Percentiles rank a stretch among this genome's conserved stretches.
These are phyloP conservation scores for Scolanthus callimorphus DNA, from an alignment of 92 coral and sea anemone genomes.

Conservation along the genomic window DNA sequence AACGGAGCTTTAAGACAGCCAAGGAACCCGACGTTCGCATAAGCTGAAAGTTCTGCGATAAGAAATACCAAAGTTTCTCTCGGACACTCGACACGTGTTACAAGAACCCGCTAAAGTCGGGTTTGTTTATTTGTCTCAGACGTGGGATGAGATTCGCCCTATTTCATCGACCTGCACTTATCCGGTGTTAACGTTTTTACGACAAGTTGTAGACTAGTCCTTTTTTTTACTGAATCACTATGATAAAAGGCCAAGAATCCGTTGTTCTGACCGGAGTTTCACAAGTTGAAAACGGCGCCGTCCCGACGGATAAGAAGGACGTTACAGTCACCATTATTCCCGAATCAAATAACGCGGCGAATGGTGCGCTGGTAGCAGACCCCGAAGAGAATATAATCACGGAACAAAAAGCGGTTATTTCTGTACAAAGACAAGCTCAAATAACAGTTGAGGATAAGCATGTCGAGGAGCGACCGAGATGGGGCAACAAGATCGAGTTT, in stretches of 20 bases:
- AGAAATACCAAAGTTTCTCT: background rate
- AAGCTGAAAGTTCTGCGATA: background rate
- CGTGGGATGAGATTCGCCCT: too few species aligned
- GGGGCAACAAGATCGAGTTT: slow-evolving; percentile 78
- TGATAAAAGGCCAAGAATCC: background rate
- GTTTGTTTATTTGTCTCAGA: background rate
- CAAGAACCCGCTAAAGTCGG: background rate
- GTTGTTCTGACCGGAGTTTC: background rate
- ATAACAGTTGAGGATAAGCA: background rate
- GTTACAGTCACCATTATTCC: slow-evolving; percentile 4
- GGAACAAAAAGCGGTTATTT: slow-evolving; percentile 19
- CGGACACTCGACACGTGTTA: background rate
- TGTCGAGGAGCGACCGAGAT: slow-evolving; percentile 42
- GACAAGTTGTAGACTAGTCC: too few species aligned
- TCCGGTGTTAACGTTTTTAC: too few species aligned
- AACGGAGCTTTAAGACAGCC: background rate
- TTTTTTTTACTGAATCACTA: background rate
- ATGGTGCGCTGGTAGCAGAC: too few species aligned
- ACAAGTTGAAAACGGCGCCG: background rate
- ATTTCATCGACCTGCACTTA: too few species aligned
- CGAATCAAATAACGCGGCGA: background rate
- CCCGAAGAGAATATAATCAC: slow-evolving; percentile 22
- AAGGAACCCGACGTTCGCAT: background rate
- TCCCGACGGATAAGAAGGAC: background rate
- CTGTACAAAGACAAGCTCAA: slow-evolving; percentile 1